A percentile compares a stretch with the other conserved stretches of the same genome.
Conservation (phyloP, 2,797 vertebrate species). For the Phrynocephalus forsythii region DNA sequence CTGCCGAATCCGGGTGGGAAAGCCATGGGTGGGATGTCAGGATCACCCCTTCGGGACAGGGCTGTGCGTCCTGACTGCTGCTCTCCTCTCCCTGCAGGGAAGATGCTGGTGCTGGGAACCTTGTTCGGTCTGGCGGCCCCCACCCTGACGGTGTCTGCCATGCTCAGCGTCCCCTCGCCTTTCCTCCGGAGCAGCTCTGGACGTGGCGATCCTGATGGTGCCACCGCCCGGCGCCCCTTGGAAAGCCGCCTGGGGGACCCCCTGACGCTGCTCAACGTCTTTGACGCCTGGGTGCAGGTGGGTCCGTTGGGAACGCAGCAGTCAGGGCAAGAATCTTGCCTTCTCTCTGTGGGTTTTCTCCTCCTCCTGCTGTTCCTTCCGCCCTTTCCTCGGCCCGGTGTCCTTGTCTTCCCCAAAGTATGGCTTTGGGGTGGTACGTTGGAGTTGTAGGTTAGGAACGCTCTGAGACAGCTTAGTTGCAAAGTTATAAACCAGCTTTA, state of each 20-base stretch:
- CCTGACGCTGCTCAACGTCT: conserved; percentile 90
- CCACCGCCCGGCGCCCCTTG: conserved; percentile 82
- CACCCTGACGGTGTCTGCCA: conserved; percentile 85
- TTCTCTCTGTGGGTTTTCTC: not conserved
- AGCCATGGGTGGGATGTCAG: too few relatives aligned
- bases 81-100: conserved; percentile 77
- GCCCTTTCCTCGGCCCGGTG: too few relatives aligned
- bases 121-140: conserved; percentile 87
- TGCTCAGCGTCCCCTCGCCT: conserved; percentile 89
- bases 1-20: not conserved
- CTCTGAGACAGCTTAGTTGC: too few relatives aligned
- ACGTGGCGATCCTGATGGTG: conserved; percentile 82
- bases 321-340: too few relatives aligned
- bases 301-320: conserved; percentile 21
- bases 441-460: too few relatives aligned
- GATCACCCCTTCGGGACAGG: too few relatives aligned
- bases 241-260: conserved; percentile 92
- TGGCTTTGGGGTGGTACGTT: too few relatives aligned
- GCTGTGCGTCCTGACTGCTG: not conserved
- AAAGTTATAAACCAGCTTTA: too few relatives aligned
- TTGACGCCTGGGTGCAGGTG: conserved; percentile 94
- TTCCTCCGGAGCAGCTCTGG: conserved; percentile 84
- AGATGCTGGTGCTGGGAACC: conserved; percentile 90
- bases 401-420: not conserved
- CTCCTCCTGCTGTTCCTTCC: not conserved